Base-by-base conservation (phyloP, 2,113 vertebrate species). In the Ceyx melanurus region DNA sequence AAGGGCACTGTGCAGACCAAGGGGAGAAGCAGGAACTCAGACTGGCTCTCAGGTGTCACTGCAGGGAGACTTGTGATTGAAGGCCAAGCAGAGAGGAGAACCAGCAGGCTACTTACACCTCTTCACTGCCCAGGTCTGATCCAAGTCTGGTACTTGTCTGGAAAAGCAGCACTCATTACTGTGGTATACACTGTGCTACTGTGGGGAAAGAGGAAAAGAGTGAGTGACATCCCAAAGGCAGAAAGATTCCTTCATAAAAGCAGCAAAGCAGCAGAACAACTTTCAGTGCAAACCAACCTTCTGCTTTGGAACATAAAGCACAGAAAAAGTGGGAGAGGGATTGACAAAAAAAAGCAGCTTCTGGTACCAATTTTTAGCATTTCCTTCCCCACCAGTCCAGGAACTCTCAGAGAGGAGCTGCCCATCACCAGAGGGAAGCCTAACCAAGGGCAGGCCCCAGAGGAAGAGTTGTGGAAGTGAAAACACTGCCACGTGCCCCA, bases 111-210 rank as follows among this genome's bases (percentile, higher is more conserved):
- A 88, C 95, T 92, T 78, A 66, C 95, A 23, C 3, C 33, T 66
- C 72, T 81, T 97, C 76, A 94, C 11, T 43, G 31, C 14, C 4
- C 37, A 9, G 79, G 67, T 66, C 98, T 92, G 94, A 98, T 92
- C 88, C 79, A 87, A 0, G 98, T 98, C 75, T 11, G 97, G 88
- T 98, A 98, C 23, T 94, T 94, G 4, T 96, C 85, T 1, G 98
- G 98, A n/a, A 22, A 37, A 0, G 97, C 97, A 7, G 98, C 98
- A 0, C 97, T 98, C 98, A 98, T 98, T 3, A 98, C 93, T 3
- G 98, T 98, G 23, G 98, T 98, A 57, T 98, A 98, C 62, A 98
- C 13, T 1, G 98, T 98, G 31, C 64, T 40, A 53, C 98, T 98
- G 93, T 81, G 61, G 92, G n/a, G 11, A 54, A 33, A 53, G 33